Conservation (phyloP, 2,888 invertebrate species). For the Ischnura elegans region DNA sequence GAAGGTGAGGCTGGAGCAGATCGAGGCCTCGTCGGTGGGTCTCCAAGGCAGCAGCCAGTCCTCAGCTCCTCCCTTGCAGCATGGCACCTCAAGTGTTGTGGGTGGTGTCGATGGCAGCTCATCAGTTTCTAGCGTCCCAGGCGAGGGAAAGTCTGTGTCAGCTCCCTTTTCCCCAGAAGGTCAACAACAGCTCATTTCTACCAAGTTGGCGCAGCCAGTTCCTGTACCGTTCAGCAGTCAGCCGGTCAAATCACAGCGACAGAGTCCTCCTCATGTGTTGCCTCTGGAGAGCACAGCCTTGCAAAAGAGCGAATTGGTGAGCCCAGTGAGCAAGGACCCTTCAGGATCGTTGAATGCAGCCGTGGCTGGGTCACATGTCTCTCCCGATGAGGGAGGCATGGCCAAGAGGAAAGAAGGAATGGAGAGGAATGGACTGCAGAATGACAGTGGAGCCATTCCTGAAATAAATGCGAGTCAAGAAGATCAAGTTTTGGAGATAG, state of each 20-base stretch:
- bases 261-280: conserved; percentile 55
- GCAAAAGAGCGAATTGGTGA: conserved; percentile 4
- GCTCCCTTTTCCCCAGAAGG: background rate
- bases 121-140: background rate
- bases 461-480: conserved; percentile 25
- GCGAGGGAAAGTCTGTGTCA: background rate
- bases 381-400: conserved; percentile 70
- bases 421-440: conserved; percentile 73
- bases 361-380: conserved; percentile 74
- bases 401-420: conserved; percentile 76
- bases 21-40: conserved; percentile 73
- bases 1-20: conserved; percentile 80
- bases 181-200: background rate
- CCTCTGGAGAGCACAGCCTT: background rate
- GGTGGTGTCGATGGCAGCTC: background rate
- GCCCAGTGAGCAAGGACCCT: conserved; percentile 76
- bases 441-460: conserved; percentile 75
- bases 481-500: conserved; percentile 79
- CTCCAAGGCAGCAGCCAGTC: conserved; percentile 8
- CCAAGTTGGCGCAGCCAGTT: conserved; percentile 7
- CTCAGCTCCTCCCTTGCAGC: conserved; percentile 23
- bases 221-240: background rate
- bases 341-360: conserved; percentile 75
- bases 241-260: background rate
- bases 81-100: background rate